These are phyloP conservation scores for Andrena camellia DNA, from an alignment of 2,888 invertebrate species.

Conservation along the genomic window DNA sequence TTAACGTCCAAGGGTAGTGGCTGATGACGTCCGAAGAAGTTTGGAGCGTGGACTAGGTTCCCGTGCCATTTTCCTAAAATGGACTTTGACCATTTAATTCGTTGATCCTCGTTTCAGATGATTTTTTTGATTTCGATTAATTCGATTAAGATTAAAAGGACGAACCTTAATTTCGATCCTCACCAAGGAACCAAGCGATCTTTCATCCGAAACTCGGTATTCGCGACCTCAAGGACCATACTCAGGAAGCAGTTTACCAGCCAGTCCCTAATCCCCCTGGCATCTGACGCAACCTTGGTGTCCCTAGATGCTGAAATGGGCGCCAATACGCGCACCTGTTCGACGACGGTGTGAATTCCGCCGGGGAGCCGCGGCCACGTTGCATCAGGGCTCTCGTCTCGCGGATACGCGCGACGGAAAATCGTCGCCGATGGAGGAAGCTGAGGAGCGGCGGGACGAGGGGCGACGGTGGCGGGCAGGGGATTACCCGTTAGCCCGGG, in stretches of 20 bases:
- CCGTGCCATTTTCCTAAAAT: too few relatives aligned
- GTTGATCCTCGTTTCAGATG: too few relatives aligned
- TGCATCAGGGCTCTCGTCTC: conserved; percentile 39
- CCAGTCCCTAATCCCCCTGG: not conserved
- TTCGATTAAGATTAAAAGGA: too few relatives aligned
- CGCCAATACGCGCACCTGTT: conserved; percentile 57
- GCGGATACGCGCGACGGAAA: conserved; percentile 53
- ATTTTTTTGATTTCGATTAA: too few relatives aligned
- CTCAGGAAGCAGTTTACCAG: not conserved
- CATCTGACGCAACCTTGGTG: not conserved
- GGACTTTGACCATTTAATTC: too few relatives aligned
- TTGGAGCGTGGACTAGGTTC: too few relatives aligned
- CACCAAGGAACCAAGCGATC: not conserved
- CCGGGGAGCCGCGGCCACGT: not conserved
- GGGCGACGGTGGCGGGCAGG: conserved; percentile 39
- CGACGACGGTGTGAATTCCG: conserved; percentile 26
- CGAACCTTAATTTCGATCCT: too few relatives aligned
- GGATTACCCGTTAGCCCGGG: conserved; percentile 74
- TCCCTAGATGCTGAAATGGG: conserved; percentile 23
- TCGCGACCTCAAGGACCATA: not conserved
- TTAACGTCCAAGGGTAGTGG: too few relatives aligned
- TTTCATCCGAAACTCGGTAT: not conserved
- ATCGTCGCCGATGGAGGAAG: conserved; percentile 47
- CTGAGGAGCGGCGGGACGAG: conserved; percentile 11
- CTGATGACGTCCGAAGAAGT: too few relatives aligned